Percentiles rank a stretch among this genome's conserved stretches.
Conservation (phyloP, 2,113 vertebrate genomes). For the Synodontis membranacea region DNA sequence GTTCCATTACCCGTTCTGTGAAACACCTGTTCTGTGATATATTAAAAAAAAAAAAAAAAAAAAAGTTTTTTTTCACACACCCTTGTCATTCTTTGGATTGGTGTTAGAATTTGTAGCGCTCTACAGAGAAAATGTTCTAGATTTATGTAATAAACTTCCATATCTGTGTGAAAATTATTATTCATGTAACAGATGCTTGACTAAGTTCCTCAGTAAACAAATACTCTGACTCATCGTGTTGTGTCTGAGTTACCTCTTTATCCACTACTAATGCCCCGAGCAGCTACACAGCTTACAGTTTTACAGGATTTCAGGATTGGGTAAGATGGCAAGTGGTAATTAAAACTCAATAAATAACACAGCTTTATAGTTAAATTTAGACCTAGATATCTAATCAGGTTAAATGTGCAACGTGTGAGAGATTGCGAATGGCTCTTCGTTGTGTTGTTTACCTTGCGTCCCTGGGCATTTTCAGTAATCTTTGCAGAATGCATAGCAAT, state of each 20-base stretch:
- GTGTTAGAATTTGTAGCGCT: slow-evolving; percentile 2
- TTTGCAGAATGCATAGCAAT: background rate
- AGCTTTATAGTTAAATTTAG: too few relatives aligned
- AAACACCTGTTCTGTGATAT: background rate
- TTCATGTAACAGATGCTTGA: slow-evolving; percentile 20
- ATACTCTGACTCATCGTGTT: slow-evolving; percentile 49
- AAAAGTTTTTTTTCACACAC: too few relatives aligned
- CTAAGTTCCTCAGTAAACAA: slow-evolving; percentile 63
- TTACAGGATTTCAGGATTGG: background rate
- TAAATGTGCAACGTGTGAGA: background rate
- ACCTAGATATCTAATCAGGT: too few relatives aligned
- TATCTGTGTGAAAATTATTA: background rate
- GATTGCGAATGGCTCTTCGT: background rate
- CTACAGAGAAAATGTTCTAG: background rate
- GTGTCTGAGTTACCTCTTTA: slow-evolving; percentile 50
- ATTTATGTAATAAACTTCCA: background rate
- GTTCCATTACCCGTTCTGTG: background rate
- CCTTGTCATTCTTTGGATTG: background rate
- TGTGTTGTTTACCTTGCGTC: background rate
- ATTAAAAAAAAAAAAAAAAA: background rate
- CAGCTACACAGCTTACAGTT: slow-evolving; percentile 7
- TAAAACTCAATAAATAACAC: background rate
- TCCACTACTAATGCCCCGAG: slow-evolving; percentile 15
- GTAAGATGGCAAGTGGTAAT: background rate
- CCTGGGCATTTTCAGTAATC: background rate